Conservation (phyloP, 2,888 invertebrate genomes). For the Chrysopilus asiliformis region DNA sequence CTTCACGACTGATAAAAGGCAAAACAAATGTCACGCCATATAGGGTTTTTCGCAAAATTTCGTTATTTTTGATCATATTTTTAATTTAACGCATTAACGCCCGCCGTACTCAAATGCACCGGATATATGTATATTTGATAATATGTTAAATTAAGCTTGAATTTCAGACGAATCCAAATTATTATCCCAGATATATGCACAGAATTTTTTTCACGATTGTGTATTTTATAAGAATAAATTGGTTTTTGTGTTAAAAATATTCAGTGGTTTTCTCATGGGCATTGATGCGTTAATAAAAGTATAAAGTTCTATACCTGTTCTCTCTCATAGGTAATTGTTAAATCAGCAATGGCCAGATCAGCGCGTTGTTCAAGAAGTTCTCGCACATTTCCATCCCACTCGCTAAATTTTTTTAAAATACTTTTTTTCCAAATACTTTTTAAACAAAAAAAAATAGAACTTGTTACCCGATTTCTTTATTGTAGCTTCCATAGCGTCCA, state of each 20-base stretch:
- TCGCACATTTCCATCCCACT: slow-evolving; percentile 86
- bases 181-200: too few species aligned
- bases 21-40: too few species aligned
- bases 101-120: too few species aligned
- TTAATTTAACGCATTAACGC: too few species aligned
- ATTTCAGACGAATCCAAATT: too few species aligned
- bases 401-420: slow-evolving; percentile 38
- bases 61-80: too few species aligned
- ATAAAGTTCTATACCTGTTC: slow-evolving; percentile 47
- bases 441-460: not conserved
- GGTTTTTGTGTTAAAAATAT: not conserved
- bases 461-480: slow-evolving; percentile 48
- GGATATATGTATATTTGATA: too few species aligned
- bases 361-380: slow-evolving; percentile 81
- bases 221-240: not conserved
- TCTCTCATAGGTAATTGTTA: slow-evolving; percentile 94
- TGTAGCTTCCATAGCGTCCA: slow-evolving; percentile 70
- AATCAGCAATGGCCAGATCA: slow-evolving; percentile 90
- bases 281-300: too few species aligned
- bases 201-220: too few species aligned
- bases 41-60: too few species aligned
- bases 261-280: not conserved
- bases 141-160: too few species aligned
- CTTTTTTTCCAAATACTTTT: not conserved
- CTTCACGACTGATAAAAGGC: too few species aligned